These are phyloP conservation scores for Phytoseiulus persimilis DNA, from an alignment of 2,888 invertebrate genomes.

Conservation along the genomic window DNA sequence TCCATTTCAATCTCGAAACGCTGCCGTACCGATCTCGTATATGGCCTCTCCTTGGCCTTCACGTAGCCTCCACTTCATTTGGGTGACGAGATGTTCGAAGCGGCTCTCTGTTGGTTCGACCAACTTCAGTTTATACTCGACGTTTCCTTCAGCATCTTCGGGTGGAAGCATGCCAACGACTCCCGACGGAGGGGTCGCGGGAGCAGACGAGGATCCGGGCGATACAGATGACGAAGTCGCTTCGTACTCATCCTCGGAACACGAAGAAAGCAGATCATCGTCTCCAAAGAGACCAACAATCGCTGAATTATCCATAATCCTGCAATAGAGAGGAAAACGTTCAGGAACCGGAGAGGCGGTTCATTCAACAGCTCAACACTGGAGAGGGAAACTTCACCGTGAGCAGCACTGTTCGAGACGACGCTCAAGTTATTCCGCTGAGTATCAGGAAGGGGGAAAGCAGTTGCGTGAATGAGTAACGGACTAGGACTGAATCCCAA, in stretches of 20 bases:
- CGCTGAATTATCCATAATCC: slow-evolving; percentile 11
- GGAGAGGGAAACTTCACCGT: too few species aligned
- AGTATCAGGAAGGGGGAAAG: neutral
- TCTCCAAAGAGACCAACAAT: slow-evolving; percentile 32
- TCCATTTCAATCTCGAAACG: neutral
- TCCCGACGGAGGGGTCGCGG: neutral
- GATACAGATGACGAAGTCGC: neutral
- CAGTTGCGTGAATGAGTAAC: neutral
- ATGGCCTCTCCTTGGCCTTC: slow-evolving; percentile 95
- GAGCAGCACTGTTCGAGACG: neutral
- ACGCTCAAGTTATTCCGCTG: neutral
- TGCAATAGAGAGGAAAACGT: neutral
- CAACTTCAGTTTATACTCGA: slow-evolving; percentile 90
- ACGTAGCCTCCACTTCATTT: slow-evolving; percentile 93
- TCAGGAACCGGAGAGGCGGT: neutral
- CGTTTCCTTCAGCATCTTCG: slow-evolving; percentile 85
- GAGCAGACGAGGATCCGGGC: neutral
- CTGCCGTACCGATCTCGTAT: slow-evolving; percentile 72
- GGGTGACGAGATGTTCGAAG: slow-evolving; percentile 92
- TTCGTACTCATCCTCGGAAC: slow-evolving; percentile 11
- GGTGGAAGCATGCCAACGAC: slow-evolving; percentile 61
- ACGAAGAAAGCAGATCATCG: neutral
- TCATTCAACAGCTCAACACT: neutral
- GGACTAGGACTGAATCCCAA: neutral
- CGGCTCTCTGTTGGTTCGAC: slow-evolving; percentile 81